Percentiles rank a stretch among this genome's conserved stretches.
Evolutionary conservation across 1,140 invertebrate species (phyloP).

Genomic region (Tetramorium alpestre): DNA sequence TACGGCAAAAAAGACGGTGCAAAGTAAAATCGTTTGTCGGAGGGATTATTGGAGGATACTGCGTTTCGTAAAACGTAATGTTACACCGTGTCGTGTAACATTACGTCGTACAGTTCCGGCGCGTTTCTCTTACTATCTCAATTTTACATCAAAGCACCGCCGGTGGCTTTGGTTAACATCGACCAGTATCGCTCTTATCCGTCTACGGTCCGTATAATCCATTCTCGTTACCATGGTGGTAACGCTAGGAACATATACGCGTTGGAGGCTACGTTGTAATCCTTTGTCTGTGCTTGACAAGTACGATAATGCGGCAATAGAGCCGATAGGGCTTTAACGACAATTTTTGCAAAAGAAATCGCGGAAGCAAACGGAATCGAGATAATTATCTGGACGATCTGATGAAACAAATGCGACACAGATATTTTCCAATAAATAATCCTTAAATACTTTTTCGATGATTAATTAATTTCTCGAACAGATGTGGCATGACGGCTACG

Average conservation of each 20-base stretch:
- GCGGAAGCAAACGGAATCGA: not conserved
- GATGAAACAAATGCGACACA: not conserved
- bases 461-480: not conserved
- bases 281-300: conserved; percentile 46
- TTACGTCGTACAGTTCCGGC: not conserved
- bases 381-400: conserved; percentile 1
- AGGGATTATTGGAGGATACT: not conserved
- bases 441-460: not conserved
- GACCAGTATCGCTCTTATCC: conserved; percentile 36
- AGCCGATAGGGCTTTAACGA: not conserved
- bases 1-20: not conserved
- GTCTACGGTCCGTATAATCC: conserved; percentile 39
- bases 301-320: conserved; percentile 24
- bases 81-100: conserved; percentile 12
- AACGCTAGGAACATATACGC: not conserved
- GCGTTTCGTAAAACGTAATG: conserved; percentile 4
- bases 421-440: not conserved
- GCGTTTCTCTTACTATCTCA: conserved; percentile 33
- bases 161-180: conserved; percentile 42
- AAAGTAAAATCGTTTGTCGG: not conserved
- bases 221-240: conserved; percentile 15
- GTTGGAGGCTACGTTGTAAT: conserved; percentile 40
- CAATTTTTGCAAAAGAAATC: conserved; percentile 18
- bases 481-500: not conserved
- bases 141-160: conserved; percentile 42